These are phyloP conservation scores for Tympanuchus pallidicinctus DNA, from an alignment of 2,113 vertebrate species.

Conservation along the genomic window DNA sequence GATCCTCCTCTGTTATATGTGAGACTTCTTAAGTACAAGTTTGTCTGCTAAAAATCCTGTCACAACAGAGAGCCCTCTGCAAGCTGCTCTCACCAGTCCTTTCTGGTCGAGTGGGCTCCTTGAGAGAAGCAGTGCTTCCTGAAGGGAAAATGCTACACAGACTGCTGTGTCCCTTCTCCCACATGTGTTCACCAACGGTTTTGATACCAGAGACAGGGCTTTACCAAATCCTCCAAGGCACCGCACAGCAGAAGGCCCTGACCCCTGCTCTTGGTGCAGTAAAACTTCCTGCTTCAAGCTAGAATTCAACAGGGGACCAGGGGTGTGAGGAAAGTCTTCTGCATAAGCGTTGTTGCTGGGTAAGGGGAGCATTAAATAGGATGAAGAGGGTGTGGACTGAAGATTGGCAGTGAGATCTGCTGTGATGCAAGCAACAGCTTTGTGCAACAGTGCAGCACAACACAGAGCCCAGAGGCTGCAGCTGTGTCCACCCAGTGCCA, in stretches of 20 bases:
- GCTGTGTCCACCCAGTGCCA: no score
- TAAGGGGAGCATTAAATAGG: neutral
- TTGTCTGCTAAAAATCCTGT: conserved; percentile 48
- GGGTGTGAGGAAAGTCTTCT: neutral
- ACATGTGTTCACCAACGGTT: rapidly evolving
- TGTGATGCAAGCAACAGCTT: neutral
- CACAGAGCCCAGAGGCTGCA: neutral
- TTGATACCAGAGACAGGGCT: neutral
- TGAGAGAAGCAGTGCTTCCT: neutral
- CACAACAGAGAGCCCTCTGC: neutral
- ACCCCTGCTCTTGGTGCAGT: neutral
- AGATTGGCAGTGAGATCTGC: neutral
- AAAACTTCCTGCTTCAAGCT: neutral
- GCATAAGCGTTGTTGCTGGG: neutral
- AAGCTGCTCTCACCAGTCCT: no score
- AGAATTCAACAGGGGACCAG: neutral
- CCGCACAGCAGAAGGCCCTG: neutral
- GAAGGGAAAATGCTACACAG: neutral
- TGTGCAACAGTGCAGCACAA: neutral
- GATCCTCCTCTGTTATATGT: conserved; percentile 39
- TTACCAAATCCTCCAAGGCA: neutral
- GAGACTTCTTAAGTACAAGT: conserved; percentile 23
- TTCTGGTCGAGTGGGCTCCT: no score
- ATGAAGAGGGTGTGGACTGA: neutral
- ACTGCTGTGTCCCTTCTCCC: rapidly evolving